These are phyloP conservation scores for Myanophis thanlyinensis DNA, from an alignment of 2,113 vertebrate genomes.

Conservation along the genomic window DNA sequence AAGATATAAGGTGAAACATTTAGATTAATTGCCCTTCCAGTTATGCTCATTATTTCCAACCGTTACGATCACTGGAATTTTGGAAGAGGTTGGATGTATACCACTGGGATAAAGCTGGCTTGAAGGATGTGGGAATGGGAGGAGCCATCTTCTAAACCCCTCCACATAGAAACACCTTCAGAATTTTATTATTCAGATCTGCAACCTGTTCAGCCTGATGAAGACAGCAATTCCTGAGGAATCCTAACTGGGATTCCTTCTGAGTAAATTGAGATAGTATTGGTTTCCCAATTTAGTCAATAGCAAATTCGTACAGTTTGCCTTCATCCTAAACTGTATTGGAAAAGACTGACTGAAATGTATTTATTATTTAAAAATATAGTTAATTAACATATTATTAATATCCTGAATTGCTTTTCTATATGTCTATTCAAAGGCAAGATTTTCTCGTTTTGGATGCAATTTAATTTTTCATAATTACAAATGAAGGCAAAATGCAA, in stretches of 20 bases:
- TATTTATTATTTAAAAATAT: neutral
- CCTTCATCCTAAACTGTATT: neutral
- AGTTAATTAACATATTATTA: neutral
- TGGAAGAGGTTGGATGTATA: neutral
- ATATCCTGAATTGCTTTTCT: neutral
- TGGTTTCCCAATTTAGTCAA: neutral
- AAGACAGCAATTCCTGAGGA: neutral
- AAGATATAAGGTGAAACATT: neutral
- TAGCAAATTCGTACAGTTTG: neutral
- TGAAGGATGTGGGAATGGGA: neutral
- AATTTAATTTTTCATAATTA: neutral
- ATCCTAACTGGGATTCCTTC: neutral
- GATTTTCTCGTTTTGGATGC: neutral
- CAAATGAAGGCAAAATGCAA: neutral
- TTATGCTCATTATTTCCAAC: neutral
- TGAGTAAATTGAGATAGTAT: neutral
- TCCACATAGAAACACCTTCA: neutral
- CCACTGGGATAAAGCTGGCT: neutral
- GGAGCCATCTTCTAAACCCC: neutral
- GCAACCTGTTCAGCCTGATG: neutral
- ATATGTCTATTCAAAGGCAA: neutral
- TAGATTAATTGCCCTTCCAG: neutral
- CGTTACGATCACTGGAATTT: neutral
- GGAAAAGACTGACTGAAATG: neutral
- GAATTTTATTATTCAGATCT: neutral